Conservation (phyloP, 2,888 invertebrate species). For the Lepetodrilus schrolli region DNA sequence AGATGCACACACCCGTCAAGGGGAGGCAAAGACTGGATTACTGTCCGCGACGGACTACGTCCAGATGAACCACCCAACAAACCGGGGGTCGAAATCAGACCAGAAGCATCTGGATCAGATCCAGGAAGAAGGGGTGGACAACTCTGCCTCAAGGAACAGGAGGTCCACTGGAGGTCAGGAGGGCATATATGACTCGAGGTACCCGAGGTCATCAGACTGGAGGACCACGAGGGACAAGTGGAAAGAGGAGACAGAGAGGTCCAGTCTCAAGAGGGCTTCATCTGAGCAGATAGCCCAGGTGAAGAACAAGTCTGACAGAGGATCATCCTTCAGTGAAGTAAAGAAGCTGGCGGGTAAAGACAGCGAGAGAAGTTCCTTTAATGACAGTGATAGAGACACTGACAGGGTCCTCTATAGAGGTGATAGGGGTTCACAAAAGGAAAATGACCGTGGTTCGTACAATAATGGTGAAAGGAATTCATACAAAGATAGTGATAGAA, state of each 20-base stretch:
- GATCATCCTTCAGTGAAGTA: not conserved
- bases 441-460: not conserved
- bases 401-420: not conserved
- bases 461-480: not conserved
- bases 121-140: conserved; percentile 50
- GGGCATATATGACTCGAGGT: not conserved
- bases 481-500: conserved; percentile 1
- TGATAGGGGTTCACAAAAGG: not conserved
- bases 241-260: conserved; percentile 30
- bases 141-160: not conserved
- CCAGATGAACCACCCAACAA: conserved; percentile 25
- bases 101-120: conserved; percentile 55
- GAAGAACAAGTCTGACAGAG: not conserved
- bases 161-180: not conserved
- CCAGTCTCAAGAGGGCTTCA: conserved; percentile 34
- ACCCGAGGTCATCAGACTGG: not conserved
- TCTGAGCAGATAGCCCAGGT: conserved; percentile 39
- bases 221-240: conserved; percentile 28
- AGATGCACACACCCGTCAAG: not conserved
- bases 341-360: not conserved
- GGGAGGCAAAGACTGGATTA: not conserved
- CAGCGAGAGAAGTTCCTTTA: not conserved
- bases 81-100: conserved; percentile 36
- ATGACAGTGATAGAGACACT: not conserved
- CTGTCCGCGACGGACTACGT: conserved; percentile 24